Percentiles rank a stretch among this genome's conserved stretches.
Conservation (phyloP, 2,888 invertebrate genomes). For the Spisula solida region DNA sequence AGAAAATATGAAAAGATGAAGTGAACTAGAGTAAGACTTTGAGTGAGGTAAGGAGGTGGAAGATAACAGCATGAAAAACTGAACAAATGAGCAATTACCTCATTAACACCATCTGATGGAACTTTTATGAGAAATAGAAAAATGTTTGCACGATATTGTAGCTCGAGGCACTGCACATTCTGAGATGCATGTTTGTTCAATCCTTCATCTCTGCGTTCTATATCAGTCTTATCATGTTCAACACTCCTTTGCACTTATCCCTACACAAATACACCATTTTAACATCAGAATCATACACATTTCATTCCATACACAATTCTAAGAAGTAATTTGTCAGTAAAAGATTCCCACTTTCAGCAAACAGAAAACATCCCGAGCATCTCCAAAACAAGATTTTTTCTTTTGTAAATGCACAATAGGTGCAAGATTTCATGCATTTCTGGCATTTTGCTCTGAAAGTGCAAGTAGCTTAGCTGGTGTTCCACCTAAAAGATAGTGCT, state of each 20-base stretch:
- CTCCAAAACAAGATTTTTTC: not conserved
- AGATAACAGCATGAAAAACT: not conserved
- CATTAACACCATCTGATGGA: not conserved
- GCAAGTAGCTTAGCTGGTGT: not conserved
- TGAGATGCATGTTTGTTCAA: not conserved
- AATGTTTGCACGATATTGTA: not conserved
- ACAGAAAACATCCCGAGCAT: not conserved
- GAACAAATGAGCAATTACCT: slow-evolving; percentile 10
- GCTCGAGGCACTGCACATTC: not conserved
- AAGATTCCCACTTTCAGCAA: not conserved
- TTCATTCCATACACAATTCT: not conserved
- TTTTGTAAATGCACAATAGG: not conserved
- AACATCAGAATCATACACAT: not conserved
- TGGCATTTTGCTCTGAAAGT: not conserved
- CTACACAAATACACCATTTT: not conserved
- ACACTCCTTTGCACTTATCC: slow-evolving; percentile 16
- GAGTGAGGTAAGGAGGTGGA: not conserved
- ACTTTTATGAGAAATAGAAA: not conserved
- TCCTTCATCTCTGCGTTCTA: not conserved
- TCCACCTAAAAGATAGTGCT: not conserved
- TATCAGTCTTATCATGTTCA: not conserved
- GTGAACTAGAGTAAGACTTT: not conserved
- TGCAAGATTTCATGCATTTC: not conserved
- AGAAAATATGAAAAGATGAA: slow-evolving; percentile 4
- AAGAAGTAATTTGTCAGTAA: slow-evolving; percentile 17